A percentile compares a stretch with the other conserved stretches of the same genome.
Evolutionary conservation across 2,797 vertebrate genomes (phyloP).

Genomic region (Paratrypauchen microcephalus): DNA sequence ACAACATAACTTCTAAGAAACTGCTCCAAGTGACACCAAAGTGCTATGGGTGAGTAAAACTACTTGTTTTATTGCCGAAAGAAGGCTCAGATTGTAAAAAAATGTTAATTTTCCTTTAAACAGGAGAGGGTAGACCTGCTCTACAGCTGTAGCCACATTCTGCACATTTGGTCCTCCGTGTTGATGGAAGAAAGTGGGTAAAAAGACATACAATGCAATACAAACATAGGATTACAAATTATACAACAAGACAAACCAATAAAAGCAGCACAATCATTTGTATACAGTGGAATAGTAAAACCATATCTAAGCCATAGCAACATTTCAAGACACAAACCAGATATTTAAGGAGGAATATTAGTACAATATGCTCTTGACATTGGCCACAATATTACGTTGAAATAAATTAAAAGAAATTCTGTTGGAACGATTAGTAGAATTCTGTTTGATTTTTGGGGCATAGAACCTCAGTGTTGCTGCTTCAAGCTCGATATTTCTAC

Average conservation of each 20-base stretch:
- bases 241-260: background rate
- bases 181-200: background rate
- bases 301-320: background rate
- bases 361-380: background rate
- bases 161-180: slow-evolving; percentile 89
- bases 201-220: background rate
- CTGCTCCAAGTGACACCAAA: too few species aligned
- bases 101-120: too few species aligned
- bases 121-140: slow-evolving; percentile 94
- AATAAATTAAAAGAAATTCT: background rate
- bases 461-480: too few species aligned
- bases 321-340: background rate
- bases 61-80: too few species aligned
- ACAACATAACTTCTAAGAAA: too few species aligned
- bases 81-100: too few species aligned
- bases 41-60: too few species aligned
- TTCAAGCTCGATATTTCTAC: background rate
- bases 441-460: background rate
- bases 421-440: background rate
- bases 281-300: background rate
- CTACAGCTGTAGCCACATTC: slow-evolving; percentile 91
- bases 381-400: background rate
- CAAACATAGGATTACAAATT: slow-evolving; percentile 3
- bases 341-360: background rate
- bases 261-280: background rate